Base-by-base conservation (phyloP, 2,113 vertebrate species). In the Cynoglossus semilaevis region DNA sequence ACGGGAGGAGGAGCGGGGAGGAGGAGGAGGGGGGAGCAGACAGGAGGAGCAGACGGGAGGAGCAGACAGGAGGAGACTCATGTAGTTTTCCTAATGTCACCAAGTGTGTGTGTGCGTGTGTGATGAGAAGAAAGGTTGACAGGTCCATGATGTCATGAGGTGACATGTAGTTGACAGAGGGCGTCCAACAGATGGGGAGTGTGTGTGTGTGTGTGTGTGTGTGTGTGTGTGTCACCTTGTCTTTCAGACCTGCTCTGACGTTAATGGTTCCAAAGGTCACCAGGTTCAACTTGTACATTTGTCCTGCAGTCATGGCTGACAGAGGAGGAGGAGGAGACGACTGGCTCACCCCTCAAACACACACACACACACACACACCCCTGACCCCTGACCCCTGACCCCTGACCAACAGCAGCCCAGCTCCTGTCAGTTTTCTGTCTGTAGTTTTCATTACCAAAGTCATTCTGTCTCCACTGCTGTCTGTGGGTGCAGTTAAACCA, bases 81-180 rank as follows among this genome's bases (percentile, higher is more conserved):
- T 4, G 61, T 45, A 50, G 36, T 38, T 77, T 71, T 56, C 51
- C 55, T 58, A 63, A 54, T 74, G 78, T 72, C 53, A 29, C 22
- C 22, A 29, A 29, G 22, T 29, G 22, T 15, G 52, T 19, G 37
- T 56, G 60, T 42, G 48, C 14, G 50, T 17, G 10, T 9, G 44
- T 13, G 48, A 64, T 11, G 17, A 77, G 82, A 74, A 51, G 67
- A 85, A 85, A 83, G 82, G 85, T 81, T 83, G 82, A 83, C 81
- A 64, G 65, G 80, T 62, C 52, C 59, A 78, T 84, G 82, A 84
- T 81, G 82, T 81, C 78, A 83, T 80, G 70, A 74, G 69, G 49
- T 65, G 85, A 83, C 81, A 84, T 78, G 77, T 67, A 81, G 76
- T 50, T 83, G 85, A 87, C 83, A 78, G 72, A 72, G 83, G 77